Evolutionary conservation across 2,888 invertebrate species (phyloP), one percentile per base, ranked within the genome.

Genomic region (Zootermopsis nevadensis): DNA sequence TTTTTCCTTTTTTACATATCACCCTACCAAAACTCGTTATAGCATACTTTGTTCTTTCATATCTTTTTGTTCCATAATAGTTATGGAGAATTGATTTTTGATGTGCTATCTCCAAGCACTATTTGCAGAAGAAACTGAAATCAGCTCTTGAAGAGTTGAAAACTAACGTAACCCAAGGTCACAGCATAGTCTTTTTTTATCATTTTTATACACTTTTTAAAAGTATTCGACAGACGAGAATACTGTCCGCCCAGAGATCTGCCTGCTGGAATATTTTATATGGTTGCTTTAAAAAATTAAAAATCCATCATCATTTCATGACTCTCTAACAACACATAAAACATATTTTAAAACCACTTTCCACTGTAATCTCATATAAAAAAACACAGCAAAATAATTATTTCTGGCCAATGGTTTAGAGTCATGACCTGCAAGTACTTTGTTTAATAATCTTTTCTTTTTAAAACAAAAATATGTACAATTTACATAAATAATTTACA

Each of bases 401-500:
- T 83, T 84, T 82, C 83, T 83, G 82, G 79, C 82, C 84, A 83
- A 84, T 79, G 55, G 81, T 76, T 83, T 81, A 80, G 82, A 84
- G 83, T 84, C 84, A 80, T 82, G 83, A 82, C 83, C 80, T 84
- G 82, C 76, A 81, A 83, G 82, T 84, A 85, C 81, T 81, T 84
- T 84, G 83, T 82, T 81, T 79, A 48, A 77, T 79, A 76, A 81
- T 67, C 79, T 82, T 84, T 81, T 81, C 74, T 83, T 53, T 80
- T 82, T 83, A 83, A 84, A 85, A 82, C 55, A 83, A 85, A 85
- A 84, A 84, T 86, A 86, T 86, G 84, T 86, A 86, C 85, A 86
- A 86, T 86, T 85, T 86, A 85, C 85, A 86, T 86, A 85, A 86
- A 86, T 86, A 86, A 85, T 86, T 84, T 84, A 84, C 84, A 86